These are phyloP conservation scores for Chelonia mydas DNA, from an alignment of 2,797 vertebrate genomes.

Conservation along the genomic window DNA sequence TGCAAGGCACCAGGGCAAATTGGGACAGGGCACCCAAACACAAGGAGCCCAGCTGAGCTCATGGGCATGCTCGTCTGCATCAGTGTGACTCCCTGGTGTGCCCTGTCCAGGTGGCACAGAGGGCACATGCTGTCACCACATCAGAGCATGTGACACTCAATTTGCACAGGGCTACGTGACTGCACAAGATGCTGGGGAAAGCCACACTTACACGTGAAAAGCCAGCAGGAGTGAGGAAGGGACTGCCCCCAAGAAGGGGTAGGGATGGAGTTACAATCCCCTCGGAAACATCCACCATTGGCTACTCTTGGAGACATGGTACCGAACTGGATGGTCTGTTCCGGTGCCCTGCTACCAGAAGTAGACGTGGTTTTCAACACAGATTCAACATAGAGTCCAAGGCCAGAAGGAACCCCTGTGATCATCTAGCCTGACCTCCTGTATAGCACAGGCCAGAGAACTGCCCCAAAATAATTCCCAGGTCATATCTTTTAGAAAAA, in stretches of 20 bases:
- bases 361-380: background rate
- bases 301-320: background rate
- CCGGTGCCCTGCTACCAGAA: background rate
- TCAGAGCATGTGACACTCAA: background rate
- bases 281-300: background rate
- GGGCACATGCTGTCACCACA: background rate
- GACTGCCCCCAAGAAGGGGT: background rate
- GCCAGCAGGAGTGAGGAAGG: background rate
- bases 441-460: background rate
- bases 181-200: background rate
- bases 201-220: no score
- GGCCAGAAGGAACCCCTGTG: background rate
- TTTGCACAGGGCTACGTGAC: background rate
- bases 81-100: no score
- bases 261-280: background rate
- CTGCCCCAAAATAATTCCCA: background rate
- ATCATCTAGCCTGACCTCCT: no score
- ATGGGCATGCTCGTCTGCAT: no score
- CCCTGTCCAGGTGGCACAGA: no score
- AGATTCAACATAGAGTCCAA: background rate
- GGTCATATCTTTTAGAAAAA: background rate
- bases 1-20: no score
- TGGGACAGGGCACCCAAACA: no score
- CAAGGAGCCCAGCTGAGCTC: no score
- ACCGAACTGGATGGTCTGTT: background rate